These are phyloP conservation scores for Notarius lentiginosus DNA, from an alignment of 2,113 vertebrate genomes.

Conservation along the genomic window DNA sequence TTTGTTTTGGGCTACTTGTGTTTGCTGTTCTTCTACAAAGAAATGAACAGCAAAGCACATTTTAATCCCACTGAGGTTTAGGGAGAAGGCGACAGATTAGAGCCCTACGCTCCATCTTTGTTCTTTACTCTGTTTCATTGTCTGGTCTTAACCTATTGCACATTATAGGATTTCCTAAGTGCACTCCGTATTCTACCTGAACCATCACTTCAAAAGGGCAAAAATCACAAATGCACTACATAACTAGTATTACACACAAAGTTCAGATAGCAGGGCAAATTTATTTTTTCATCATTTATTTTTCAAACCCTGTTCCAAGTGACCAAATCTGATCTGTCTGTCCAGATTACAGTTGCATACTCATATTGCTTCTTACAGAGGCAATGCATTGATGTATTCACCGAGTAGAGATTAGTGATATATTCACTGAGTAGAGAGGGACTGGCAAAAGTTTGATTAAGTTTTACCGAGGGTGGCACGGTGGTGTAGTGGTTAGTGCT, in stretches of 20 bases:
- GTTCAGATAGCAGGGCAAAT: not conserved
- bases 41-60: not conserved
- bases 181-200: not conserved
- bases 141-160: not conserved
- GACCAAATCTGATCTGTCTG: not conserved
- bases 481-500: no score
- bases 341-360: not conserved
- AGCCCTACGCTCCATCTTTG: not conserved
- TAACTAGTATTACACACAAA: not conserved
- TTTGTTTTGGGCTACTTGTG: not conserved
- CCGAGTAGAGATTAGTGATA: not conserved
- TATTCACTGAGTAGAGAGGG: not conserved
- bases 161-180: not conserved
- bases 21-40: not conserved
- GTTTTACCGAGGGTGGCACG: not conserved
- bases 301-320: not conserved
- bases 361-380: not conserved
- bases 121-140: not conserved
- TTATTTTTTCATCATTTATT: not conserved
- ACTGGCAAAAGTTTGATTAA: not conserved
- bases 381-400: not conserved
- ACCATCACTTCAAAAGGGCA: not conserved
- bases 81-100: not conserved
- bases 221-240: not conserved
- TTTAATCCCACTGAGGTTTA: not conserved